phyloP scores from a whole-genome alignment of 1,140 invertebrate species.

The Neotoxoptera formosana region DNA sequence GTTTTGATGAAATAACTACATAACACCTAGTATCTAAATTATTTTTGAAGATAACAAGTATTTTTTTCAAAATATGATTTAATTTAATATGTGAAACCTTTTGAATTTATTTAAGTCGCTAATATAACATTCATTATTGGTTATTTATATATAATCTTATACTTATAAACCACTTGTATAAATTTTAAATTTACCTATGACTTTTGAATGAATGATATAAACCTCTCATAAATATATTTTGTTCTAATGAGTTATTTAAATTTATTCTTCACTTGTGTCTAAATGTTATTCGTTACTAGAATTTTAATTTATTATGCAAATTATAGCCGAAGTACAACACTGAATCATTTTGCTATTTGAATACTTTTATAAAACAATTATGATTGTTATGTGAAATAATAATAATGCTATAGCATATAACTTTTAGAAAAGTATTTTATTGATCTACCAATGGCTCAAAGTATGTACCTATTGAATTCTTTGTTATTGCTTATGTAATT shows the following conservation, averaged over 20 bases:
- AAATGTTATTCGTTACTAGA: background rate
- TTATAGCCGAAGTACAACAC: background rate
- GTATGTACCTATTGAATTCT: background rate
- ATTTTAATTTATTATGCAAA: background rate
- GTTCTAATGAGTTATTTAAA: constrained; percentile 29
- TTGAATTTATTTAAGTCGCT: too few species aligned
- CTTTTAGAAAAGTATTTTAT: background rate
- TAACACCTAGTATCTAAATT: background rate
- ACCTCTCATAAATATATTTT: background rate
- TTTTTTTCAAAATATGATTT: background rate
- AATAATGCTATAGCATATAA: background rate
- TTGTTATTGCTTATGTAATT: background rate
- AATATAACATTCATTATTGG: background rate
- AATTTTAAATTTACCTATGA: background rate
- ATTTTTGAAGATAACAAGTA: background rate
- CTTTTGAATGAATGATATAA: background rate
- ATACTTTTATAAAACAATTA: background rate
- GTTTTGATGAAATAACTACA: background rate
- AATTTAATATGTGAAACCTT: too few species aligned
- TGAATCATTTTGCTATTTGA: background rate
- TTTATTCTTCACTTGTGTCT: background rate
- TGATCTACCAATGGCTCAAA: background rate
- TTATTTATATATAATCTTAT: background rate
- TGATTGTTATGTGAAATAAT: background rate
- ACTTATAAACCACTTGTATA: background rate